A percentile compares a stretch with the other conserved stretches of the same genome.
Evolutionary conservation across 2,888 invertebrate genomes (phyloP).

Genomic region (Desoria tigrina): DNA sequence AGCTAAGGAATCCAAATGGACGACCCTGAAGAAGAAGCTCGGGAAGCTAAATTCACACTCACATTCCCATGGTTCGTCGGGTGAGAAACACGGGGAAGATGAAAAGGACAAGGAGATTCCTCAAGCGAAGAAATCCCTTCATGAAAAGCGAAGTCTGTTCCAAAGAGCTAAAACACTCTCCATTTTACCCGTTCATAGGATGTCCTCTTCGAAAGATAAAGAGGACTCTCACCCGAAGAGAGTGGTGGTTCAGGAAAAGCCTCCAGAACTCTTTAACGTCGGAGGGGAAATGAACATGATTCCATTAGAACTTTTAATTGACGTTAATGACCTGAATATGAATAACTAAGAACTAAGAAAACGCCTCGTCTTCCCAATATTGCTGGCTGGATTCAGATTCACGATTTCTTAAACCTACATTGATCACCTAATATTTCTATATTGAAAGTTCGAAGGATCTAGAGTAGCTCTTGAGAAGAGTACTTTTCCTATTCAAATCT

Average conservation of each 20-base stretch:
- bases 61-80: not conserved
- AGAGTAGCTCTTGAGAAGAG: too few species aligned
- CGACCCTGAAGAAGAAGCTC: constrained; percentile 52
- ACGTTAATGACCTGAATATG: constrained; percentile 51
- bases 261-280: constrained; percentile 53
- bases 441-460: too few species aligned
- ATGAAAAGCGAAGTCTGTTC: constrained; percentile 49
- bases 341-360: constrained; percentile 1
- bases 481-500: too few species aligned
- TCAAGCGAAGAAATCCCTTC: constrained; percentile 15
- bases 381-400: not conserved
- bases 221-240: constrained; percentile 38
- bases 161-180: constrained; percentile 52
- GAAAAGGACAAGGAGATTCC: constrained; percentile 16
- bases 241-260: constrained; percentile 26
- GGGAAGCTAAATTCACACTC: constrained; percentile 39
- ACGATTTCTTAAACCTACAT: too few species aligned
- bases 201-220: constrained; percentile 37
- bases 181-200: constrained; percentile 48
- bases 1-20: constrained; percentile 51
- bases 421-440: too few species aligned
- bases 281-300: constrained; percentile 54
- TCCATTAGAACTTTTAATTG: constrained; percentile 53
- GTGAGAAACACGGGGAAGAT: constrained; percentile 5
- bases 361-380: constrained; percentile 6